phyloP scores from a whole-genome alignment of 2,113 vertebrate genomes.

The Cyprinodon tularosa region DNA sequence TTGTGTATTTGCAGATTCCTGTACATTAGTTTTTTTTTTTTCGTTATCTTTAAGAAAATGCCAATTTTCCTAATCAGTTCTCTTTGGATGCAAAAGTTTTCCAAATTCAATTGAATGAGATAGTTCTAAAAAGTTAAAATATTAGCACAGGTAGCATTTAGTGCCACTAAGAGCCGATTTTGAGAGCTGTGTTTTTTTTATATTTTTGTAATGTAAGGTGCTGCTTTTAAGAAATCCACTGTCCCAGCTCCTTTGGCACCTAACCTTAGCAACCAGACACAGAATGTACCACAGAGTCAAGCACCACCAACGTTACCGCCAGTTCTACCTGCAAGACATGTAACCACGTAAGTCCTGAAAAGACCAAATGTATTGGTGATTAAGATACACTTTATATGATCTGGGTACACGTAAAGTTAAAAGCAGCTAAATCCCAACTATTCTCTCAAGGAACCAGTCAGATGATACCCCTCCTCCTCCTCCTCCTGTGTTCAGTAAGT shows the following conservation, averaged over 20 bases:
- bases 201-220: slow-evolving; percentile 55
- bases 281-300: slow-evolving; percentile 44
- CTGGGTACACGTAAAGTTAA: neutral
- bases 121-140: neutral
- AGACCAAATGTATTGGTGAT: neutral
- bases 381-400: neutral
- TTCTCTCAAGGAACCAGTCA: slow-evolving; percentile 53
- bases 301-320: slow-evolving; percentile 70
- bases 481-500: slow-evolving; percentile 60
- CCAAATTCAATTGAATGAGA: neutral
- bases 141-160: neutral
- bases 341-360: slow-evolving; percentile 60
- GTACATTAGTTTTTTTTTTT: neutral
- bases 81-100: neutral
- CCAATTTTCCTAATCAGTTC: no score
- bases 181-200: neutral
- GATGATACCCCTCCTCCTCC: slow-evolving; percentile 70
- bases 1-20: neutral
- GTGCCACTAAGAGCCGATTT: neutral
- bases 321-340: slow-evolving; percentile 86
- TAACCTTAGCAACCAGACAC: slow-evolving; percentile 54
- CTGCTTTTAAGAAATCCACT: slow-evolving; percentile 45
- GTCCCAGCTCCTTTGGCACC: slow-evolving; percentile 41
- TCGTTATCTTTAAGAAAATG: neutral
- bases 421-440: slow-evolving; percentile 4